Evolutionary conservation across 1,140 invertebrate genomes (phyloP).

Genomic region (Diachasmimorpha longicaudata): DNA sequence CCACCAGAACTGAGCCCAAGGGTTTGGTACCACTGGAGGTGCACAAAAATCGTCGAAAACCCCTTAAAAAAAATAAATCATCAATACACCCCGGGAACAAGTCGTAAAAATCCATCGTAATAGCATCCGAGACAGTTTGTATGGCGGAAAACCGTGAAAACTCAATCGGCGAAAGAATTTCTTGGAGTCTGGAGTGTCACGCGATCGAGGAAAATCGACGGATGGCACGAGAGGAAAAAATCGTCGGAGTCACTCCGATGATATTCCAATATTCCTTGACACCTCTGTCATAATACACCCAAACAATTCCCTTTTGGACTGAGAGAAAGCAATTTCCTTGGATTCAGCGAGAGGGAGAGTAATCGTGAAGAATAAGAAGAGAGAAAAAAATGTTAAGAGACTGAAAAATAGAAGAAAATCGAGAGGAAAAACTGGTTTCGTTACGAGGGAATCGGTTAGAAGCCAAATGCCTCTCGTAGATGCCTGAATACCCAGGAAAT

Average conservation of each 20-base stretch:
- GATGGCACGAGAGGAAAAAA: background rate
- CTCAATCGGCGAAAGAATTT: background rate
- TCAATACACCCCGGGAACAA: background rate
- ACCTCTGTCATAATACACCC: background rate
- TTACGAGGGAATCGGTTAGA: constrained; percentile 7
- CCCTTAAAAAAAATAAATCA: background rate
- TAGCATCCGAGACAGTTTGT: background rate
- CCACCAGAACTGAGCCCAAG: background rate
- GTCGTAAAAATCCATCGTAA: background rate
- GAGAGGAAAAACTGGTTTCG: background rate
- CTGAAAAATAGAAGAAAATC: background rate
- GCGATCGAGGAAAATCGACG: background rate
- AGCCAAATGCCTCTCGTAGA: constrained; percentile 22
- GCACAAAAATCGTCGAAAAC: background rate
- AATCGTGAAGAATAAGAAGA: background rate
- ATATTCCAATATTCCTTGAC: background rate
- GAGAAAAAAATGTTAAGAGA: background rate
- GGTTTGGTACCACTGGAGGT: background rate
- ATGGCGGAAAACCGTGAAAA: background rate
- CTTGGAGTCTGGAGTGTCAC: background rate
- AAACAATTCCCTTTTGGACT: background rate
- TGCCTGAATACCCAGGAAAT: constrained; percentile 26
- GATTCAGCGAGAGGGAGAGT: background rate
- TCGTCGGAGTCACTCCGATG: background rate
- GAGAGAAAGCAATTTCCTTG: background rate